Evolutionary conservation across 1,140 invertebrate genomes (phyloP).

Genomic region (Apocrypta bakeri): DNA sequence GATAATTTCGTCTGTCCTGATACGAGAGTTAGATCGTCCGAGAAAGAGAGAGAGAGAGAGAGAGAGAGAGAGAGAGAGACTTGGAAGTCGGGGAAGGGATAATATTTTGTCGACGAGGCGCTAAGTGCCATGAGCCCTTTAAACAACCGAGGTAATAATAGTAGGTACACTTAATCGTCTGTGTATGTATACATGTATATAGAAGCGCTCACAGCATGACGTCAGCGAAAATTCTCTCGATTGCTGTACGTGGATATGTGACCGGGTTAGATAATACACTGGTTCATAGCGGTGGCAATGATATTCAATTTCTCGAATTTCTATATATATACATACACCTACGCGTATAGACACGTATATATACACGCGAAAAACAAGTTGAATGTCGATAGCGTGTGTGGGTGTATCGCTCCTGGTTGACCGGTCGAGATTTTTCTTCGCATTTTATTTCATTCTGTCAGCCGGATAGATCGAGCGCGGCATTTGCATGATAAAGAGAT

Average conservation of each 20-base stretch:
- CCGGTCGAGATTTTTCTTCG: conserved; percentile 7
- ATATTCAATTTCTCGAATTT: conserved; percentile 35
- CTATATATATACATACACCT: too few species aligned
- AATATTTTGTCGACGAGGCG: too few species aligned
- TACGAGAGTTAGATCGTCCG: too few species aligned
- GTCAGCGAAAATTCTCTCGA: conserved; percentile 20
- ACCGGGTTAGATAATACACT: conserved; percentile 39
- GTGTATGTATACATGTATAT: neutral
- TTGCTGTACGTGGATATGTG: neutral
- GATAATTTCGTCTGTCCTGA: neutral
- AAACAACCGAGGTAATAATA: too few species aligned
- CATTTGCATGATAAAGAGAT: conserved; percentile 22
- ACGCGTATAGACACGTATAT: too few species aligned
- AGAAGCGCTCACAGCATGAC: neutral
- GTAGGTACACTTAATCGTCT: too few species aligned
- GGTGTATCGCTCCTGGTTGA: neutral
- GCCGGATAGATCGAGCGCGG: neutral
- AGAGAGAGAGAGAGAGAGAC: too few species aligned
- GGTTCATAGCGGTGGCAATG: neutral
- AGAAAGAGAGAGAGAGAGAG: too few species aligned
- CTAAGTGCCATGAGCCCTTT: neutral
- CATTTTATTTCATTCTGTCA: neutral
- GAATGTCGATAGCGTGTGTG: too few species aligned
- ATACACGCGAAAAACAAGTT: too few species aligned
- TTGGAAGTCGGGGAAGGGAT: too few species aligned